Conservation (phyloP, 1,140 invertebrate species). For the Galendromus occidentalis region DNA sequence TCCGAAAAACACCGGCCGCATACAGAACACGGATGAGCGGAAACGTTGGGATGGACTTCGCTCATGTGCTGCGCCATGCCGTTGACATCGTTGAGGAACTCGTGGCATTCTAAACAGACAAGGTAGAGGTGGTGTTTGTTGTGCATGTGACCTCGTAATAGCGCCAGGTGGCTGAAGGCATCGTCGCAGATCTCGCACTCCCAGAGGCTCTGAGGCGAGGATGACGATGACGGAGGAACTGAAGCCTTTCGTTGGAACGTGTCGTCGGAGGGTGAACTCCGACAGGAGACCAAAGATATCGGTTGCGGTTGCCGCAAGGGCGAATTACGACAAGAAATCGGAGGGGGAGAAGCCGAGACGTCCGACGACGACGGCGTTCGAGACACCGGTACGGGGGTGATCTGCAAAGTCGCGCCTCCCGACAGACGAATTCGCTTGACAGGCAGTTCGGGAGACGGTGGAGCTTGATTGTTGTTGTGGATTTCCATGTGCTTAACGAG, state of each 20-base stretch:
- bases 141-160: background rate
- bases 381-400: background rate
- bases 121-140: conserved; percentile 3
- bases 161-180: background rate
- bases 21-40: background rate
- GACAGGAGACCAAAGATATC: background rate
- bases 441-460: background rate
- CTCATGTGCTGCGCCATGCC: background rate
- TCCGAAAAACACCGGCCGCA: conserved; percentile 1
- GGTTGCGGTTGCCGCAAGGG: background rate
- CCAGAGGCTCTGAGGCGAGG: background rate
- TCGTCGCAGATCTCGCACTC: conserved; percentile 1
- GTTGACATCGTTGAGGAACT: background rate
- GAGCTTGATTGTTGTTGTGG: conserved; percentile 1
- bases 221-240: background rate
- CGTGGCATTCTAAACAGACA: background rate
- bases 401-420: background rate
- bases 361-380: background rate
- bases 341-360: background rate
- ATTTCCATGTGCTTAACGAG: conserved; percentile 5
- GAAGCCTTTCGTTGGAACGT: background rate
- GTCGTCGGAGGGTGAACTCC: no score
- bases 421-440: background rate
- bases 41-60: background rate
- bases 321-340: background rate